phyloP scores from a whole-genome alignment of 2,888 invertebrate genomes.

The Calameuta idolon region DNA sequence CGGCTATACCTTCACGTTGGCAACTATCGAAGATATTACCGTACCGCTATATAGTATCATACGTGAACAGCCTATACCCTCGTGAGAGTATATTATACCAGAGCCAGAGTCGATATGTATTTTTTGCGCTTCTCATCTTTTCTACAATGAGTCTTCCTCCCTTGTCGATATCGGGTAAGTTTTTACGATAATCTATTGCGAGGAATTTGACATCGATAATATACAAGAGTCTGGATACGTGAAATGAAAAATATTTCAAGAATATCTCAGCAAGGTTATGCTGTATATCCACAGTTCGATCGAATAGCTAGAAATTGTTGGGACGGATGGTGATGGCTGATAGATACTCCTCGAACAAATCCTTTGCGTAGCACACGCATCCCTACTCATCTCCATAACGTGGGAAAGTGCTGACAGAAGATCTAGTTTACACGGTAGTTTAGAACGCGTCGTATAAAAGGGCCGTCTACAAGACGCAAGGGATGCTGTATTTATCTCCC shows the following conservation, averaged over 20 bases:
- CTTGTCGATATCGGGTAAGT: neutral
- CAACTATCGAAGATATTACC: neutral
- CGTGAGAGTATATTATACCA: neutral
- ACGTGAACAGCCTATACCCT: neutral
- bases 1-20: neutral
- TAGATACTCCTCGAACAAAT: neutral
- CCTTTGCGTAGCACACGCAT: neutral
- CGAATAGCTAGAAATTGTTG: neutral
- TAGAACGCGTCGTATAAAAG: constrained; percentile 28
- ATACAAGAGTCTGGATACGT: neutral
- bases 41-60: neutral
- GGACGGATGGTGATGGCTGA: neutral
- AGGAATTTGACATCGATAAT: neutral
- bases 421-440: constrained; percentile 43
- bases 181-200: neutral
- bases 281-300: neutral
- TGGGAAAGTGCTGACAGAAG: constrained; percentile 44
- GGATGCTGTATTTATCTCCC: neutral
- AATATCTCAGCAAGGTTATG: neutral
- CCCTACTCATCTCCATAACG: neutral
- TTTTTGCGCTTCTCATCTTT: neutral
- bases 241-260: neutral
- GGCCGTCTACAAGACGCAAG: neutral
- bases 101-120: neutral
- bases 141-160: neutral